Evolutionary conservation across 2,113 vertebrate species (phyloP), one percentile per base, ranked within the genome.

Genomic region (Saccopteryx bilineata): DNA sequence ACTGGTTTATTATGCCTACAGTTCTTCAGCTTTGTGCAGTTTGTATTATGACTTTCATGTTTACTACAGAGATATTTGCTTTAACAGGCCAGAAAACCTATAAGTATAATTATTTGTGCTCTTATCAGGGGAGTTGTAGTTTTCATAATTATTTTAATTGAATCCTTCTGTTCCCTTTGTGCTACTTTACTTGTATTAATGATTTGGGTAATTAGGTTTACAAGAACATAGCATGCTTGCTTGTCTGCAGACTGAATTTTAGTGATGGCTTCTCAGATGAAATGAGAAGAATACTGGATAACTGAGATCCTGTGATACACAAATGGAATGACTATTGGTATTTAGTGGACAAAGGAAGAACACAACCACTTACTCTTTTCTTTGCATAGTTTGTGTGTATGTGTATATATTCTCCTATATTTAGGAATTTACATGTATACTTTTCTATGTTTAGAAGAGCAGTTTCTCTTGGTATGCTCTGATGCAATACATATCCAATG

Each of bases 61-160:
- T 94, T 90, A 48, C 28, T 33, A 13, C 26, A 19, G 31, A 9
- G 11, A 63, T 65, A 63, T 90, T 82, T 81, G 31, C 89, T 81
- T 86, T 87, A 90, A 94, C 8, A 11, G n/a, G 14, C 58, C 69
- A 95, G 91, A 74, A 92, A 94, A 69, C 58, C 46, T 89, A 19
- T 83, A 87, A 87, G 69, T 92, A 65, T 82, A 90, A 90, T 90
- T 90, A 69, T 94, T 86, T 92, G 76, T 92, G 48, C n/a, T 79
- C 76, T 78, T 78, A 15, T 86, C 26, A 33, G 15, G 92, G 15
- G n/a, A 83, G 54, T 46, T 58, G 31, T 87, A 83, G 65, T 1
- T 31, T 82, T 94, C 54, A 50, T 96, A 95, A 94, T 95, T 92
- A 94, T 84, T 92, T 92, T 87, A 95, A 92, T 87, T 90, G 85